Conservation (phyloP, 2,888 invertebrate genomes). For the Deilephila porcellus region DNA sequence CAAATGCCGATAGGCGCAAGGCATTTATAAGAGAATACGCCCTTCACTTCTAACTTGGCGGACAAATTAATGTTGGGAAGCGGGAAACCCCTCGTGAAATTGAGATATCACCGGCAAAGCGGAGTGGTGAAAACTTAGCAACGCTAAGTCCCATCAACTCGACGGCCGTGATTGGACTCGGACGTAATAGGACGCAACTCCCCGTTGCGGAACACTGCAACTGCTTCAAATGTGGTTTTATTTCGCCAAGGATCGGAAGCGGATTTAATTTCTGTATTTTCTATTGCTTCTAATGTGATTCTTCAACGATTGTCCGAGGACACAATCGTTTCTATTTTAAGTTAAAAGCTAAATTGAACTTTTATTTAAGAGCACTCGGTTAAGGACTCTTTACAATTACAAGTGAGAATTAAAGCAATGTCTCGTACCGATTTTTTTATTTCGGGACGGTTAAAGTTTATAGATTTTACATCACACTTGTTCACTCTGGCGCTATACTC, state of each 20-base stretch:
- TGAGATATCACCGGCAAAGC: slow-evolving; percentile 70
- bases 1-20: neutral
- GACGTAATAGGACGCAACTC: slow-evolving; percentile 43
- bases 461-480: neutral
- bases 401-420: neutral
- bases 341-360: slow-evolving; percentile 16
- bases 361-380: slow-evolving; percentile 5
- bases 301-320: slow-evolving; percentile 15
- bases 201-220: slow-evolving; percentile 40
- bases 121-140: slow-evolving; percentile 79
- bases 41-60: slow-evolving; percentile 57
- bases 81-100: slow-evolving; percentile 72
- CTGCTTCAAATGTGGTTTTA: slow-evolving; percentile 43
- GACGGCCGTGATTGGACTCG: slow-evolving; percentile 56
- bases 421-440: no score
- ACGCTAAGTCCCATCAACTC: slow-evolving; percentile 75
- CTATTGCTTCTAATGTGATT: slow-evolving; percentile 26
- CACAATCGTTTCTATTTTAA: slow-evolving; percentile 16
- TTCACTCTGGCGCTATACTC: neutral
- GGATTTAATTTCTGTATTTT: slow-evolving; percentile 25
- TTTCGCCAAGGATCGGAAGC: slow-evolving; percentile 23
- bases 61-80: slow-evolving; percentile 68
- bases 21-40: slow-evolving; percentile 42
- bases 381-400: neutral
- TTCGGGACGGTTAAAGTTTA: no score